Conservation (phyloP, 37 sponge, comb jelly and placozoan genomes). For the Crambe crambe region DNA sequence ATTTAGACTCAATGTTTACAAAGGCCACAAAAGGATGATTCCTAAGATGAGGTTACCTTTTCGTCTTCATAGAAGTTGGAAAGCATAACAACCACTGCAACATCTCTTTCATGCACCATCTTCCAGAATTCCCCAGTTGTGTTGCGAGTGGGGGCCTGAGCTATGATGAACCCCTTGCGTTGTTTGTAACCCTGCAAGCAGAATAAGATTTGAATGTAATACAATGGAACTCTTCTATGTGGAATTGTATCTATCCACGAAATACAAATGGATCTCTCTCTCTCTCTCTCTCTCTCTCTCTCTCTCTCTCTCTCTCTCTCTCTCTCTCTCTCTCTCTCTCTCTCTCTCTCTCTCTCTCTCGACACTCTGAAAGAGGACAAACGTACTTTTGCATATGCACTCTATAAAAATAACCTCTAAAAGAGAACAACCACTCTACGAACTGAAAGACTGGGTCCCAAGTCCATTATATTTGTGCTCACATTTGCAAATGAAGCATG, state of each 20-base stretch:
- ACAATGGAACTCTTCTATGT: background rate
- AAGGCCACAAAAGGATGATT: too few relatives aligned
- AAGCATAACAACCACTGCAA: constrained; percentile 57
- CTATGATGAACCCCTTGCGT: constrained; percentile 42
- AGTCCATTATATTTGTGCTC: constrained; percentile 21
- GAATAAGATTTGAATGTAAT: background rate
- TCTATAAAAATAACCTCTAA: too few relatives aligned
- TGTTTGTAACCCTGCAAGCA: constrained; percentile 71
- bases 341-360: too few relatives aligned
- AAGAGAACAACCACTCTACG: too few relatives aligned
- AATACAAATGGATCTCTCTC: too few relatives aligned
- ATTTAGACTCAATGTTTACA: too few relatives aligned
- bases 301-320: too few relatives aligned
- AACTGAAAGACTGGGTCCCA: too few relatives aligned
- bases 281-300: too few relatives aligned
- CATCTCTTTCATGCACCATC: constrained; percentile 51
- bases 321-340: too few relatives aligned
- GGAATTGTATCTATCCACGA: too few relatives aligned
- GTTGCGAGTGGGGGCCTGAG: constrained; percentile 43
- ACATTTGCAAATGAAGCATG: constrained; percentile 67
- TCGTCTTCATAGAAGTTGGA: constrained; percentile 18
- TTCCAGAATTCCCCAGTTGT: constrained; percentile 62
- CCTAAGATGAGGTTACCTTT: background rate
- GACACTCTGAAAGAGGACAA: background rate
- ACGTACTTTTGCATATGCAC: background rate